These are phyloP conservation scores for Hymenopus coronatus DNA, from an alignment of 2,888 invertebrate species.

Conservation along the genomic window DNA sequence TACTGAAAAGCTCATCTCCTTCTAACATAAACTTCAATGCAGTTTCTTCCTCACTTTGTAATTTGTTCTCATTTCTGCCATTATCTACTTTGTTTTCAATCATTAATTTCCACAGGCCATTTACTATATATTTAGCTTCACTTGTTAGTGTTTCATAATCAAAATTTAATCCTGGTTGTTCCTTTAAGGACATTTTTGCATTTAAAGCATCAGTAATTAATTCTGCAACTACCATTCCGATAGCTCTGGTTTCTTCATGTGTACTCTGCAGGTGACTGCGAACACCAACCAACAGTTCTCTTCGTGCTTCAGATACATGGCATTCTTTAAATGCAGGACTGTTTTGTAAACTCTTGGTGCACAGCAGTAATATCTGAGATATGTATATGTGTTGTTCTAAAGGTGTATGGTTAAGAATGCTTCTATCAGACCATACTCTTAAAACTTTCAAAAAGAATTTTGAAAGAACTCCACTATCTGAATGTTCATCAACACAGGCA, in stretches of 20 bases:
- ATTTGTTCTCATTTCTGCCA: not conserved
- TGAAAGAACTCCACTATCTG: not conserved
- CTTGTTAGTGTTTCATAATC: conserved; percentile 59
- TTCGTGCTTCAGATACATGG: conserved; percentile 28
- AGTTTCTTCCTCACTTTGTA: not conserved
- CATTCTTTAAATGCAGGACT: conserved; percentile 28
- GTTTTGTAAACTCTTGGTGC: not conserved
- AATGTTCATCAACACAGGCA: conserved; percentile 37
- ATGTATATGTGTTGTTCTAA: conserved; percentile 69
- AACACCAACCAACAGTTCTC: conserved; percentile 56
- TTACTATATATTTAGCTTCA: conserved; percentile 51
- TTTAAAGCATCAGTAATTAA: conserved; percentile 55
- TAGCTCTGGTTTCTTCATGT: conserved; percentile 56
- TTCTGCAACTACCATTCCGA: conserved; percentile 75
- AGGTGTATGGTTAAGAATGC: conserved; percentile 59
- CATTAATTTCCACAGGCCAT: conserved; percentile 49
- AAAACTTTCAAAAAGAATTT: conserved; percentile 52
- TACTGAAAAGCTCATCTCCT: not conserved
- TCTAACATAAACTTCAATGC: not conserved
- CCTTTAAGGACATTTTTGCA: conserved; percentile 32
- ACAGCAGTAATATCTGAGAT: conserved; percentile 62
- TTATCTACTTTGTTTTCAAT: conserved; percentile 29
- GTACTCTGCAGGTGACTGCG: conserved; percentile 66
- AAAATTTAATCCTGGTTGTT: conserved; percentile 60
- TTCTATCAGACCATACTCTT: conserved; percentile 67